Conservation (phyloP, 2,888 invertebrate genomes). For the Troides helena region DNA sequence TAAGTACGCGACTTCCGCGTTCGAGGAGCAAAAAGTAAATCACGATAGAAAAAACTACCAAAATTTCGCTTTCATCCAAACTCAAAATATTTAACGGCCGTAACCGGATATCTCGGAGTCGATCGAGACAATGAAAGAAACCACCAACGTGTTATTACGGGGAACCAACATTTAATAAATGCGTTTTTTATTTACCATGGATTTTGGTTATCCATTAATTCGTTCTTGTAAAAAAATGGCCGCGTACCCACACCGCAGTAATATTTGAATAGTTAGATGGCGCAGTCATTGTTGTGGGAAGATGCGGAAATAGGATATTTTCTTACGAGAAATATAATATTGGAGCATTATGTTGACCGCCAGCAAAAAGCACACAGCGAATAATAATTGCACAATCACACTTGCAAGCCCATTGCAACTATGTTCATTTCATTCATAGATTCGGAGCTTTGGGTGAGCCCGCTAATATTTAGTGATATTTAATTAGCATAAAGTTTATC, state of each 20-base stretch:
- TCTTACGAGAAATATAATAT: conserved; percentile 80
- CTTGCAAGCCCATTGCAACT: conserved; percentile 36
- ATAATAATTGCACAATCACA: conserved; percentile 53
- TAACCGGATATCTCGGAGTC: conserved; percentile 77
- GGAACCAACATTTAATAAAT: conserved; percentile 80
- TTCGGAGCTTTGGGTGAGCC: no score
- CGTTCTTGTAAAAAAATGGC: conserved; percentile 68
- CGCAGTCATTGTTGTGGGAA: conserved; percentile 76
- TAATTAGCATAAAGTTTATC: no score
- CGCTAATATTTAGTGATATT: no score
- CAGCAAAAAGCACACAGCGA: conserved; percentile 63
- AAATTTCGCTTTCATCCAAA: conserved; percentile 77
- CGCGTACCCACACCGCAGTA: conserved; percentile 63
- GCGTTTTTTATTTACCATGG: conserved; percentile 74
- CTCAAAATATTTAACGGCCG: conserved; percentile 79
- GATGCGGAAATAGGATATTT: conserved; percentile 82
- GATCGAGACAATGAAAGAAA: conserved; percentile 77
- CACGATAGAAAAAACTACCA: conserved; percentile 63
- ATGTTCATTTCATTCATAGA: neutral
- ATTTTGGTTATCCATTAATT: conserved; percentile 80
- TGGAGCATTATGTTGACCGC: conserved; percentile 71
- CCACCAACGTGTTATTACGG: conserved; percentile 79
- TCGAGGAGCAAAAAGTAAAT: conserved; percentile 71
- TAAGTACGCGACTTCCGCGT: conserved; percentile 76
- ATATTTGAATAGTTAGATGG: conserved; percentile 78